A percentile compares a stretch with the other conserved stretches of the same genome.
These are phyloP conservation scores for Bujurquina vittata DNA, from an alignment of 2,113 vertebrate genomes.

Conservation along the genomic window DNA sequence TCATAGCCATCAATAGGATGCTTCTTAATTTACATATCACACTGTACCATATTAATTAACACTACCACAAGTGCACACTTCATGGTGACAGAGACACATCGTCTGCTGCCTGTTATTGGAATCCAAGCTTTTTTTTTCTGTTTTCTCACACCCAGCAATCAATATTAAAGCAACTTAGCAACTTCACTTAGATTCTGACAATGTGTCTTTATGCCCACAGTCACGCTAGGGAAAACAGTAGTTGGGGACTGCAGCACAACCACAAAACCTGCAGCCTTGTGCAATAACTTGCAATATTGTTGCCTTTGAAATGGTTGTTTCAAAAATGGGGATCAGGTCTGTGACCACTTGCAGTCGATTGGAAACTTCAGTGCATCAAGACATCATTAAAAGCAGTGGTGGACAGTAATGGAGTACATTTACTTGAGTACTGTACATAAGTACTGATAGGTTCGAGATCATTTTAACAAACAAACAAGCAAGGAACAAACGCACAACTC, in stretches of 20 bases:
- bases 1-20: constrained; percentile 28
- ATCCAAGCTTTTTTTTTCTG: not conserved
- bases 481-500: too few relatives aligned
- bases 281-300: too few relatives aligned
- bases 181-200: not conserved
- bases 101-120: constrained; percentile 28
- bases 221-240: not conserved
- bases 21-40: constrained; percentile 50
- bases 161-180: not conserved
- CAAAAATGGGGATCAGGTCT: not conserved
- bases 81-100: constrained; percentile 38
- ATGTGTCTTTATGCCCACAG: not conserved
- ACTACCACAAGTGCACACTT: constrained; percentile 49
- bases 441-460: too few relatives aligned
- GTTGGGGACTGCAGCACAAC: not conserved
- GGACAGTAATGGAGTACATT: too few relatives aligned
- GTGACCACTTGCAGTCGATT: not conserved
- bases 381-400: not conserved
- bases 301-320: not conserved
- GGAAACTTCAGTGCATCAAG: not conserved
- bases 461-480: too few relatives aligned
- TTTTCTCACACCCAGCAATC: not conserved
- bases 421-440: too few relatives aligned
- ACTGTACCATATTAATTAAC: constrained; percentile 45
- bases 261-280: not conserved